Evolutionary conservation across 2,888 invertebrate species (phyloP).

Genomic region (Synergus japonicus): DNA sequence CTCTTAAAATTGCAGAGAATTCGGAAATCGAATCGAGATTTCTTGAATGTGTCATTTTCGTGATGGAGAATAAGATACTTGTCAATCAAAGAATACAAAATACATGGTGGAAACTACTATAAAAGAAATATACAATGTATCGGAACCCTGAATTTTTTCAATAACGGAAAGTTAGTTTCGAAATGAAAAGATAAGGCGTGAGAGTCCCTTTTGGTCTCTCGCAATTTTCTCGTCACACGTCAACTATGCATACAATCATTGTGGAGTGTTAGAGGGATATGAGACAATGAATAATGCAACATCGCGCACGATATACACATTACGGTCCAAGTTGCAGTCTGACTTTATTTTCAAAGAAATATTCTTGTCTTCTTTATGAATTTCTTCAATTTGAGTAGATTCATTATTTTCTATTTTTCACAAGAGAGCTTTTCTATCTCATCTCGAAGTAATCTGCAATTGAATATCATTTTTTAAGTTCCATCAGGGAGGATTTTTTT

Average conservation of each 20-base stretch:
- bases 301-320: neutral
- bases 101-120: neutral
- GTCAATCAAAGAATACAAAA: neutral
- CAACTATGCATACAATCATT: neutral
- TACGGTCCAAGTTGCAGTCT: too few relatives aligned
- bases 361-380: too few relatives aligned
- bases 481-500: too few relatives aligned
- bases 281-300: conserved; percentile 2
- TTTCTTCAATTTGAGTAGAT: too few relatives aligned
- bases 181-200: neutral
- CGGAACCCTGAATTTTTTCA: neutral
- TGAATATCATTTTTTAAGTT: too few relatives aligned
- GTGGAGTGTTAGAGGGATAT: too few relatives aligned
- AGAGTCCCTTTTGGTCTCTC: neutral
- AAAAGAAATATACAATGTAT: neutral
- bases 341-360: too few relatives aligned
- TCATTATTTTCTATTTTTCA: too few relatives aligned
- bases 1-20: neutral
- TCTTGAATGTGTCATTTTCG: neutral
- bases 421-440: too few relatives aligned
- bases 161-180: neutral
- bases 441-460: too few relatives aligned
- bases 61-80: neutral
- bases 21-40: neutral
- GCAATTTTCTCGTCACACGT: conserved; percentile 7